Percentiles rank a stretch among this genome's conserved stretches.
Evolutionary conservation across 2,113 vertebrate species (phyloP).

Genomic region (Rhea pennata): DNA sequence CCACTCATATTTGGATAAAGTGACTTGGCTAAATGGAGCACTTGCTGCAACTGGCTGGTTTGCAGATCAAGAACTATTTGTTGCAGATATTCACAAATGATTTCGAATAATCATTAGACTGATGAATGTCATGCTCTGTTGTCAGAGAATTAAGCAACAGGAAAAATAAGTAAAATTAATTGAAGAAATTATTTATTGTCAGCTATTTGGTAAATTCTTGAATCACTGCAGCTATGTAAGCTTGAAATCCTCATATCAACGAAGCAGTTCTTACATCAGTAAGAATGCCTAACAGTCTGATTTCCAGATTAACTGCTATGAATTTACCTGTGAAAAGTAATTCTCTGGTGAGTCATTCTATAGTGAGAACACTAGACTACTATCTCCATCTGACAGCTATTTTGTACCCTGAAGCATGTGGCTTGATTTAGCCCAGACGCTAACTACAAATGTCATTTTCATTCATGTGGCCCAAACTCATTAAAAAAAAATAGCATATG

Average conservation of each 20-base stretch:
- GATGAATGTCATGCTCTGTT: neutral
- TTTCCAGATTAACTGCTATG: slow-evolving; percentile 24
- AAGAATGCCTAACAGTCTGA: neutral
- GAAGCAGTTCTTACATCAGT: neutral
- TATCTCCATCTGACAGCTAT: slow-evolving; percentile 31
- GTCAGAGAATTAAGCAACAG: neutral
- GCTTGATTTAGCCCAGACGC: slow-evolving; percentile 44
- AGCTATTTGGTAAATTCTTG: neutral
- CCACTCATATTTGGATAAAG: neutral
- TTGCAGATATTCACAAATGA: neutral
- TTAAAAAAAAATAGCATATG: slow-evolving; percentile 33
- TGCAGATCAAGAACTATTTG: neutral
- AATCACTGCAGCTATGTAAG: neutral
- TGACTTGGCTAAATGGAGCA: neutral
- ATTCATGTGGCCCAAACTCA: slow-evolving; percentile 25
- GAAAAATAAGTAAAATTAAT: slow-evolving; percentile 7
- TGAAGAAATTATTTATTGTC: neutral
- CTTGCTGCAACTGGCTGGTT: neutral
- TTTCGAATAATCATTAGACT: neutral
- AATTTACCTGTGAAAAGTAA: slow-evolving; percentile 3
- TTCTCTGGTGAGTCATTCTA: neutral
- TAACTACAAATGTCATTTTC: slow-evolving; percentile 60
- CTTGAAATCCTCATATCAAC: neutral
- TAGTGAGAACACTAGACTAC: neutral
- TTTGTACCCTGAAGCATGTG: slow-evolving; percentile 30